Base-by-base conservation (phyloP, 2,888 invertebrate genomes). In the Agriopis marginaria region DNA sequence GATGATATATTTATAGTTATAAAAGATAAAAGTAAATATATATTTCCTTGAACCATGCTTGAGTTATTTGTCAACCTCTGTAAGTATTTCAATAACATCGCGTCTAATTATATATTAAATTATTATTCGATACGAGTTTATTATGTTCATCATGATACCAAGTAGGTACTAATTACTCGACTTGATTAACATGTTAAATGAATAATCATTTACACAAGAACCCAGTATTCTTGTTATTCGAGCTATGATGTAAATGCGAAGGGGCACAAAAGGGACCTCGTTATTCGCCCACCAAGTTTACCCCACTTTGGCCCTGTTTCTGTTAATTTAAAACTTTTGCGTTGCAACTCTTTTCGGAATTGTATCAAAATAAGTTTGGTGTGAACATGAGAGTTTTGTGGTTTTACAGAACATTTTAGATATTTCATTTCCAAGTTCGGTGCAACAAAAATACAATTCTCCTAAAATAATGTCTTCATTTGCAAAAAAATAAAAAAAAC, bases 201-300 rank as follows among this genome's bases (percentile, higher is more conserved):
- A 79, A 75, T 75, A 72, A 65, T 64, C 60, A 51, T 70, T 70
- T 75, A 74, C 70, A 75, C 68, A 71, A 73, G 73, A 81, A 73
- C 72, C 71, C 63, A 55, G 65, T 64, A 6, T 44, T 69, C 45
- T 39, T 63, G 55, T 68, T 67, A 66, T 70, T 66, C 47, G 44
- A 61, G 50, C 54, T 62, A 50, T 55, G 51, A 64, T 58, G 63
- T 67, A 47, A 63, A 80, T 77, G 76, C 77, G 77, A 82, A 81
- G 75, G 77, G 71, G 58, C 74, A 78, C 79, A 79, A 81, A 85
- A 80, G 78, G 79, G 76, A 70, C 76, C 75, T n/a, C 40, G 75
- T 78, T 79, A 74, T 81, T 80, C 79, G 77, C 67, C 66, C 74
- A 75, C 75, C 68, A 82, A 82, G 78, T 67, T 53, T 49, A 50